phyloP scores from a whole-genome alignment of 2,113 vertebrate species.

The Cathartes aura region DNA sequence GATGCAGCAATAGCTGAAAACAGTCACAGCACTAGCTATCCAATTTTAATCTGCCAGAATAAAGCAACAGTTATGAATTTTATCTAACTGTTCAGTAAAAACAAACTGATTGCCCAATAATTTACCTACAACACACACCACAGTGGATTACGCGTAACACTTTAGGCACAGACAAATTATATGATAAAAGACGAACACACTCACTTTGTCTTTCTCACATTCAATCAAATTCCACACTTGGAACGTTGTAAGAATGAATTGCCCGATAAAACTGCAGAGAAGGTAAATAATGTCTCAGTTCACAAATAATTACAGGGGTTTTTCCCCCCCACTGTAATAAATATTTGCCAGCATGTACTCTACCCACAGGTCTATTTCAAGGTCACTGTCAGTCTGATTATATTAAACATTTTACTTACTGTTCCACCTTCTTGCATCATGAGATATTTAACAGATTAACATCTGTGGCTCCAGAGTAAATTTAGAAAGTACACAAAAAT shows the following conservation, averaged over 20 bases:
- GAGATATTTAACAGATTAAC: not conserved
- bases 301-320: not conserved
- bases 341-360: not conserved
- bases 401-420: not conserved
- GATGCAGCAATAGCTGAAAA: not conserved
- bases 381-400: not conserved
- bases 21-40: not conserved
- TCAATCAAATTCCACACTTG: rapidly evolving
- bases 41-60: not conserved
- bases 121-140: not conserved
- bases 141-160: rapidly evolving
- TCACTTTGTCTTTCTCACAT: rapidly evolving
- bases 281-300: not conserved
- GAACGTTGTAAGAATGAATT: rapidly evolving
- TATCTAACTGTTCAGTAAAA: not conserved
- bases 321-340: rapidly evolving
- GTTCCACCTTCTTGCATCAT: not conserved
- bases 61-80: not conserved
- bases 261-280: not conserved
- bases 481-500: not conserved
- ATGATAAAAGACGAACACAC: not conserved
- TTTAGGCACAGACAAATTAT: not conserved
- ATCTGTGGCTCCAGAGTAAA: not conserved
- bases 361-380: not conserved
- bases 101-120: not conserved